These are phyloP conservation scores for Graptemys geographica DNA, from an alignment of 2,797 vertebrate species.

Conservation along the genomic window DNA sequence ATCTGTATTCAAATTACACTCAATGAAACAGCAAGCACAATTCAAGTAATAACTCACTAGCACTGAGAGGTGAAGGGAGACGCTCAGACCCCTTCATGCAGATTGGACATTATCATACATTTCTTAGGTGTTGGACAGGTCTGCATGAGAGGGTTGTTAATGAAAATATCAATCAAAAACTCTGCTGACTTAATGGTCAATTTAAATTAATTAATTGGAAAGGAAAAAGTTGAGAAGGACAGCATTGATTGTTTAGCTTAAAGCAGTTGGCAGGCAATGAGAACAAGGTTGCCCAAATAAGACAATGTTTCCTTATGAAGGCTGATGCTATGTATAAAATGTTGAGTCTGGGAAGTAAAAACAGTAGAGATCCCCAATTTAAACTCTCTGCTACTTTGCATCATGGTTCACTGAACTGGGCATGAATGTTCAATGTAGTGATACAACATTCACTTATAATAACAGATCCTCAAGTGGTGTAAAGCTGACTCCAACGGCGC, in stretches of 20 bases:
- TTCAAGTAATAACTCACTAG: slow-evolving; percentile 89
- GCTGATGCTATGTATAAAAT: slow-evolving; percentile 23
- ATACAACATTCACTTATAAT: not conserved
- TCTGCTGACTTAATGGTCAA: slow-evolving; percentile 90
- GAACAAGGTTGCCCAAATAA: slow-evolving; percentile 56
- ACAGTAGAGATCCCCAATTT: not conserved
- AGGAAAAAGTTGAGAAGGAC: slow-evolving; percentile 81
- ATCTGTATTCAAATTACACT: slow-evolving; percentile 96
- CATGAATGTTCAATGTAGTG: not conserved
- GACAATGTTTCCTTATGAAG: slow-evolving; percentile 3
- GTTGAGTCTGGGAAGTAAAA: not conserved
- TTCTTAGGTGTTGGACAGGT: slow-evolving; percentile 89
- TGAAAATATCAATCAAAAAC: slow-evolving; percentile 93
- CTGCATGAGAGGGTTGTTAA: slow-evolving; percentile 86
- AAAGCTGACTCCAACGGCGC: not conserved
- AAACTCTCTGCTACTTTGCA: not conserved
- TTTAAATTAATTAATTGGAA: slow-evolving; percentile 94
- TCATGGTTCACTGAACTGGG: not conserved
- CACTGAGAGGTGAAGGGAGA: slow-evolving; percentile 82
- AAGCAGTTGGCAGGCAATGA: slow-evolving; percentile 53
- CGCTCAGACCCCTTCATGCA: slow-evolving; percentile 82
- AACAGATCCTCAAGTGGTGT: not conserved
- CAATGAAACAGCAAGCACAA: slow-evolving; percentile 84
- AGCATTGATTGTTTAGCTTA: slow-evolving; percentile 70
- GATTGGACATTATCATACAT: slow-evolving; percentile 90